Base-by-base conservation (phyloP, 2,888 invertebrate genomes). In the Tyria jacobaeae region DNA sequence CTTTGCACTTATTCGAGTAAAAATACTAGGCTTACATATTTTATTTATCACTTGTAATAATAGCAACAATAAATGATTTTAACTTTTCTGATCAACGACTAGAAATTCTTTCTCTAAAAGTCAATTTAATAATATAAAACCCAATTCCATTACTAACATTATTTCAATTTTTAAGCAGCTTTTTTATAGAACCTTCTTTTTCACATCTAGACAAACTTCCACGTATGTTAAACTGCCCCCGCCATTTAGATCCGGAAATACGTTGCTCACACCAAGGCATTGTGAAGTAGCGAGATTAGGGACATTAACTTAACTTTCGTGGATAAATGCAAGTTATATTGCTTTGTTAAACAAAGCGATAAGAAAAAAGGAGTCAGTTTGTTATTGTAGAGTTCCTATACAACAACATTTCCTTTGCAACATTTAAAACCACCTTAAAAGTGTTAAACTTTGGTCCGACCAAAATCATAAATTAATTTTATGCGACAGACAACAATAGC, bases 281-380 rank as follows among this genome's bases (percentile, higher is more conserved):
- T 2, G 21, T 44, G 21, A 21, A 21, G 12, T 21, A 44, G 12
- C 4, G 15, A 49, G 17, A 49, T 49, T 27, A 49, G 27, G 27
- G 7, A 25, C n/a, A 49, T 49, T 49, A 31, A 49, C n/a, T 49
- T 41, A 31, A 49, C n/a, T 49, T 41, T 21, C 10, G 10, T 44
- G 21, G 21, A 21, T 44, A 21, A 44, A 21, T 44, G 21, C 4
- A 44, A 21, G n/a, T 27, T 31, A 27, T 7, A n/a, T 3, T 49
- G 49, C 27, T 49, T 25, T 27, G 27, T 49, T 49, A 27, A 14
- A 27, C 25, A 49, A 49, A 49, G 10, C 27, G 49, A 27, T 49
- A 27, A n/a, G n/a, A 3, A 31, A 31, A 4, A 4, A 31, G 27
- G 2, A 31, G 6, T 31, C 7, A 44, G 44, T 44, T 44, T 21